These are phyloP conservation scores for Cyphomyrus plagiostoma DNA, from an alignment of 2,113 vertebrate species.

Conservation along the genomic window DNA sequence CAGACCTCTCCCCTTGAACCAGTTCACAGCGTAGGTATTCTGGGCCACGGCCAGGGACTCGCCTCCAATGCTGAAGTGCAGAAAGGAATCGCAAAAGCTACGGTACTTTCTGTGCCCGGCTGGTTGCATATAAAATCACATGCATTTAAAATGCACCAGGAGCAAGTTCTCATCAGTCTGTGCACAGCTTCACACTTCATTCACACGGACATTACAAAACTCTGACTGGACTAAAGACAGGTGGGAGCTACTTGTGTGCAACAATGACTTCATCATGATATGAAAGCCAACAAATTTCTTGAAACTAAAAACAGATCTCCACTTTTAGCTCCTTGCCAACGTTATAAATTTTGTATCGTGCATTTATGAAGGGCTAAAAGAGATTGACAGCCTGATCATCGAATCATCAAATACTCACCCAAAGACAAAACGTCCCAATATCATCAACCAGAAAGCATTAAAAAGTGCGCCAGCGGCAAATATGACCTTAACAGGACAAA, in stretches of 20 bases:
- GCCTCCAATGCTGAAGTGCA: slow-evolving; percentile 75
- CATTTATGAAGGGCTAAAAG: background rate
- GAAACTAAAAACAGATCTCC: background rate
- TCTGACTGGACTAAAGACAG: background rate
- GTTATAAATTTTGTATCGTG: background rate
- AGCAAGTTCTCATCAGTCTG: background rate
- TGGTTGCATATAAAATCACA: background rate
- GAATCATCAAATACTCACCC: slow-evolving; percentile 68
- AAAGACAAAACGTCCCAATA: slow-evolving; percentile 85
- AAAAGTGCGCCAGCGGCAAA: slow-evolving; percentile 81
- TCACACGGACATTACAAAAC: background rate
- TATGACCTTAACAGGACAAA: slow-evolving; percentile 62
- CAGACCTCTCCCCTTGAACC: slow-evolving; percentile 97
- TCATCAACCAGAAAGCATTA: slow-evolving; percentile 85
- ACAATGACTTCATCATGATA: background rate
- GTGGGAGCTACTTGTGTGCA: background rate
- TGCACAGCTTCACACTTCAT: background rate
- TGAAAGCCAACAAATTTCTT: background rate
- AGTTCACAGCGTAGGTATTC: slow-evolving; percentile 93
- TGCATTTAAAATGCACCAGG: background rate
- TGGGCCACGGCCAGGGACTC: slow-evolving; percentile 96
- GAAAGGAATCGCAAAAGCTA: background rate
- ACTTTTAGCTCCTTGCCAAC: background rate
- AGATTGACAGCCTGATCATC: background rate
- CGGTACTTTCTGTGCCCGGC: background rate